A percentile compares a stretch with the other conserved stretches of the same genome.
phyloP scores from a whole-genome alignment of 1,140 invertebrate genomes.

The Aphidius ervi region DNA sequence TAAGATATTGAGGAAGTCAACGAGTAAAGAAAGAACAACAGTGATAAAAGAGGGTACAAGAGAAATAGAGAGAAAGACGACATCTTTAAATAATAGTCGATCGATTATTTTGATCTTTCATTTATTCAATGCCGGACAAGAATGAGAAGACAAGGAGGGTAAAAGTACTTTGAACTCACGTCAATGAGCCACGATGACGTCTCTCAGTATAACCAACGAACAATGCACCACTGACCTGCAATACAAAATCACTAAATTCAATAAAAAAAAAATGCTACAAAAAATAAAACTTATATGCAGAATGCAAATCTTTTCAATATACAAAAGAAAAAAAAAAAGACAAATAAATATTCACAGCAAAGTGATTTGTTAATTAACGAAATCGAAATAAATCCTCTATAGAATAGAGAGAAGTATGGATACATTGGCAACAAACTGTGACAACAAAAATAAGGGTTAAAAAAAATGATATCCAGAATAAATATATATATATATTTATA shows the following conservation, averaged over 20 bases:
- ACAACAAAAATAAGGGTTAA: too few relatives aligned
- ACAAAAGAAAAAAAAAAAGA: too few relatives aligned
- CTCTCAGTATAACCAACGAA: slow-evolving; percentile 41
- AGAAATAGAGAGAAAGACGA: slow-evolving; percentile 11
- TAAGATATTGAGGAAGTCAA: neutral
- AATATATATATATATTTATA: too few relatives aligned
- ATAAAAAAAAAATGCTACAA: too few relatives aligned
- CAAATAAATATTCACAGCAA: too few relatives aligned
- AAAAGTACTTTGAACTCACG: slow-evolving; percentile 42
- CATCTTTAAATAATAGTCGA: neutral
- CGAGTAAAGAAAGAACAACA: neutral
- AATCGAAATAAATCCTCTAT: too few relatives aligned
- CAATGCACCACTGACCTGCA: slow-evolving; percentile 50
- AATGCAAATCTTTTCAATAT: too few relatives aligned
- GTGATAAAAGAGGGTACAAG: slow-evolving; percentile 5
- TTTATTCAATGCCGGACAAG: slow-evolving; percentile 19
- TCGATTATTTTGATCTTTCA: slow-evolving; percentile 26
- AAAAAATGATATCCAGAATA: too few relatives aligned
- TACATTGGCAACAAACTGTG: too few relatives aligned
- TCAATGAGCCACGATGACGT: slow-evolving; percentile 41
- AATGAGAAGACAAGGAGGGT: neutral
- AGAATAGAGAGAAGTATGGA: too few relatives aligned
- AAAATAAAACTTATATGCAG: too few relatives aligned
- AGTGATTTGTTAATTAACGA: too few relatives aligned
- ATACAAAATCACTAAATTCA: slow-evolving; percentile 23